Percentiles rank a stretch among this genome's conserved stretches.
These are phyloP conservation scores for Lepidostoma basale DNA, from an alignment of 1,140 invertebrate species.

Conservation along the genomic window DNA sequence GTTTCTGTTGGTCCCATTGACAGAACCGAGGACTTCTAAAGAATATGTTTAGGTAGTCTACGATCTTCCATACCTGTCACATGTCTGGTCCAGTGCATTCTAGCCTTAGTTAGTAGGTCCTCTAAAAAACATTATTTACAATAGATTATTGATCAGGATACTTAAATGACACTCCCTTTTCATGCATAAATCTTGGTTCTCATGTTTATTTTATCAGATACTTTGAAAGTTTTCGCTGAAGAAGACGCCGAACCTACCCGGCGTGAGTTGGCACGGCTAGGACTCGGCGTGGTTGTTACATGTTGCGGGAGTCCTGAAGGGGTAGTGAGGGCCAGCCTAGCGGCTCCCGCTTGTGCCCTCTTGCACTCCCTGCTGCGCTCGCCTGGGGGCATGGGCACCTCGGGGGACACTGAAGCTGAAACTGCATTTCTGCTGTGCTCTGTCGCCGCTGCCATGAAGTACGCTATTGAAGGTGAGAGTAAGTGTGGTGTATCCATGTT, in stretches of 20 bases:
- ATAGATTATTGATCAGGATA: too few species aligned
- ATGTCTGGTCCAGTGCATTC: too few species aligned
- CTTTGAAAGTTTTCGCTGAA: slow-evolving; percentile 39
- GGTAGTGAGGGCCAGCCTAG: not conserved
- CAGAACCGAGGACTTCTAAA: too few species aligned
- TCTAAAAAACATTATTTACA: too few species aligned
- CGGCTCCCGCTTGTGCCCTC: slow-evolving; percentile 39
- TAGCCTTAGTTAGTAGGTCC: too few species aligned
- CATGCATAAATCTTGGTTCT: too few species aligned
- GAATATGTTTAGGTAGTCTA: too few species aligned
- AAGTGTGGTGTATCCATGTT: too few species aligned
- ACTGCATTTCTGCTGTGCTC: slow-evolving; percentile 39
- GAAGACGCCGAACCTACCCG: slow-evolving; percentile 28
- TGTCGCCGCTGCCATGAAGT: slow-evolving; percentile 39
- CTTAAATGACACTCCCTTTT: too few species aligned
- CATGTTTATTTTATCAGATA: too few species aligned
- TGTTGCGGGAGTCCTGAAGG: slow-evolving; percentile 28
- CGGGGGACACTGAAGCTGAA: slow-evolving; percentile 32
- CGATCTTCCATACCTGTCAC: too few species aligned
- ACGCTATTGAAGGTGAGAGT: slow-evolving; percentile 34
- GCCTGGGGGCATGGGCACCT: slow-evolving; percentile 25
- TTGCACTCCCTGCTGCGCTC: slow-evolving; percentile 37
- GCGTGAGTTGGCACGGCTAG: slow-evolving; percentile 37
- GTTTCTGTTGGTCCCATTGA: too few species aligned
- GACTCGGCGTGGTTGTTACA: slow-evolving; percentile 35